Evolutionary conservation across 2,888 invertebrate genomes (phyloP), one percentile per base, ranked within the genome.

Genomic region (Neoascia interrupta): DNA sequence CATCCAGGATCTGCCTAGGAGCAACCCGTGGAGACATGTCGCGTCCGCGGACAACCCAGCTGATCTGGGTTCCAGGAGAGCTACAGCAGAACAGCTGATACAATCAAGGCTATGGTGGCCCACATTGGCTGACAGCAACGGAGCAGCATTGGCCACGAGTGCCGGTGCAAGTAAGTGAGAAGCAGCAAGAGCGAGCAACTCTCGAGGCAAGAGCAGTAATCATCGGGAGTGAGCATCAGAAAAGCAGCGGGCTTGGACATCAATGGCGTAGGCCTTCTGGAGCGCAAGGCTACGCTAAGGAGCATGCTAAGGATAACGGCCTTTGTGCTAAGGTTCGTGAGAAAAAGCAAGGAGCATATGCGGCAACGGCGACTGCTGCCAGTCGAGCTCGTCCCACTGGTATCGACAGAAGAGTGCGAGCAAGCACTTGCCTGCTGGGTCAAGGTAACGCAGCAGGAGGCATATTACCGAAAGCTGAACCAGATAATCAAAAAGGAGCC

Each of bases 21-120:
- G 26, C 10, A 18, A 47, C 21, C 28, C 31, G 5, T 73, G 73
- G 64, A 11, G 23, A n/a, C 37, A 47, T 5, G 19, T 63, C 11
- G 10, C 8, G n/a, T 26, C 56, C 16, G 13, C 3, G 28, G 58
- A 64, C 8, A 73, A 73, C 15, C 64, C 64, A 26, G 64, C 58
- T 3, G 51, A 73, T 31, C 41, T 73, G 5, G 13, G 41, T 1
- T 56, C 21, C 13, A 43, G 56, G 1, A 58, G 73, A 39, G 11
- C 31, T n/a, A 39, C 5, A 13, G 49, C 61, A 13, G 21, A 16
- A 5, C 21, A 56, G 3, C 18, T 36, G 10, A 28, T 37, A 5
- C 28, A 16, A 6, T 61, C 18, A 16, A 34, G 23, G 10, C 36
- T 73, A 34, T 56, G 64, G 56, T 19, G 13, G 39, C 5, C 63